These are phyloP conservation scores for Papilio elwesi DNA, from an alignment of 2,888 invertebrate genomes.

Conservation along the genomic window DNA sequence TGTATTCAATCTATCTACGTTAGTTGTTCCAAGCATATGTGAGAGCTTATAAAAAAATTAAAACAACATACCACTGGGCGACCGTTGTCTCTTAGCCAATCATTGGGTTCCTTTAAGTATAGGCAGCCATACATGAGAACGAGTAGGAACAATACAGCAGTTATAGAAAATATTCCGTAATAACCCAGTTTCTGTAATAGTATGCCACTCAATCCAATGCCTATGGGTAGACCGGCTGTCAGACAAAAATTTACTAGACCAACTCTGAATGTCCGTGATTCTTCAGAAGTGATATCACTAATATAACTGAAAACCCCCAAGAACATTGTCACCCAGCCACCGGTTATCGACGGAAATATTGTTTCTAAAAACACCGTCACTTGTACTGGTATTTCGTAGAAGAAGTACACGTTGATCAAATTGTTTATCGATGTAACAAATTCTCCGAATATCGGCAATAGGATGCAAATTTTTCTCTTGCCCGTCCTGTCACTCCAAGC, in stretches of 20 bases:
- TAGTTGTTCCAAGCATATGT: too few relatives aligned
- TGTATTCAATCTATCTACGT: too few relatives aligned
- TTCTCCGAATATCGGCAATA: constrained; percentile 84
- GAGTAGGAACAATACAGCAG: constrained; percentile 74
- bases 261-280: constrained; percentile 84
- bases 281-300: constrained; percentile 84
- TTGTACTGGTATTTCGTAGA: constrained; percentile 83
- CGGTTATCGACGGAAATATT: constrained; percentile 79
- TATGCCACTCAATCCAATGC: constrained; percentile 81
- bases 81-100: constrained; percentile 65
- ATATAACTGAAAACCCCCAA: constrained; percentile 86
- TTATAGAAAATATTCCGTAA: constrained; percentile 75
- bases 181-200: constrained; percentile 73
- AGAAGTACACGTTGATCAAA: constrained; percentile 83
- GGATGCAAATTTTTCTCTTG: constrained; percentile 82
- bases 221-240: constrained; percentile 83
- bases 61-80: constrained; percentile 65
- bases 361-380: constrained; percentile 81
- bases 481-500: constrained; percentile 86
- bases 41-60: neutral
- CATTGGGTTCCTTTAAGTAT: constrained; percentile 87
- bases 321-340: constrained; percentile 84
- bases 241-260: constrained; percentile 86
- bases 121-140: constrained; percentile 89
- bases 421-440: constrained; percentile 78